Evolutionary conservation across 2,888 invertebrate species (phyloP).

Genomic region (Chloromyia formosa): DNA sequence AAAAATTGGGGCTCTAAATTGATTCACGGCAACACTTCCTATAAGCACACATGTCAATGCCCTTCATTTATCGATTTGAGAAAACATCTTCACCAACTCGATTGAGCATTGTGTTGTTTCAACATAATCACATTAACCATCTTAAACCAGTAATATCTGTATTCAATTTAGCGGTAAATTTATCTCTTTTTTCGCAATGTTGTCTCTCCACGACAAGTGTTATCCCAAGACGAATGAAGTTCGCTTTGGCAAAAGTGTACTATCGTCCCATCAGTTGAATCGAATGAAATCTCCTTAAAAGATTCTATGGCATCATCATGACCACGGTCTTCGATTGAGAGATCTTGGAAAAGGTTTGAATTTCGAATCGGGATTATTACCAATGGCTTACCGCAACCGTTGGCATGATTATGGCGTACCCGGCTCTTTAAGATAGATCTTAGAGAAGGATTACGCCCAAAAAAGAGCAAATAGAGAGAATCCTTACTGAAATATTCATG

Average conservation of each 20-base stretch:
- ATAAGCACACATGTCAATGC: too few relatives aligned
- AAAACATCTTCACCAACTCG: too few relatives aligned
- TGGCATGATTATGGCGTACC: background rate
- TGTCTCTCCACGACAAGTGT: background rate
- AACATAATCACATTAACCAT: conserved; percentile 47
- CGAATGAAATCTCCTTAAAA: conserved; percentile 32
- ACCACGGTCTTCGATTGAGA: conserved; percentile 30
- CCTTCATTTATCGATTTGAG: too few relatives aligned
- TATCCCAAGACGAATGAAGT: background rate
- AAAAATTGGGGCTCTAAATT: too few relatives aligned
- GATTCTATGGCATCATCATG: conserved; percentile 39
- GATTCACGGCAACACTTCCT: too few relatives aligned
- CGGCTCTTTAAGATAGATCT: background rate
- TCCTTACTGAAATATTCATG: conserved; percentile 42
- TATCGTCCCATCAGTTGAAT: background rate
- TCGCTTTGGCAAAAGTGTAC: background rate
- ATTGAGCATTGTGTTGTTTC: too few relatives aligned
- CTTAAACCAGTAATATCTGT: conserved; percentile 19
- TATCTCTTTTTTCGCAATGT: background rate
- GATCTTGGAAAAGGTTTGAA: background rate
- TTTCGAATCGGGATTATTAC: conserved; percentile 16
- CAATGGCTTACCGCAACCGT: conserved; percentile 14
- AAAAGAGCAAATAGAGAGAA: conserved; percentile 5
- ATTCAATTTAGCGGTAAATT: conserved; percentile 25
- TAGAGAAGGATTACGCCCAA: background rate